Evolutionary conservation across 1,140 invertebrate genomes (phyloP).

Genomic region (Bradysia coprophila): DNA sequence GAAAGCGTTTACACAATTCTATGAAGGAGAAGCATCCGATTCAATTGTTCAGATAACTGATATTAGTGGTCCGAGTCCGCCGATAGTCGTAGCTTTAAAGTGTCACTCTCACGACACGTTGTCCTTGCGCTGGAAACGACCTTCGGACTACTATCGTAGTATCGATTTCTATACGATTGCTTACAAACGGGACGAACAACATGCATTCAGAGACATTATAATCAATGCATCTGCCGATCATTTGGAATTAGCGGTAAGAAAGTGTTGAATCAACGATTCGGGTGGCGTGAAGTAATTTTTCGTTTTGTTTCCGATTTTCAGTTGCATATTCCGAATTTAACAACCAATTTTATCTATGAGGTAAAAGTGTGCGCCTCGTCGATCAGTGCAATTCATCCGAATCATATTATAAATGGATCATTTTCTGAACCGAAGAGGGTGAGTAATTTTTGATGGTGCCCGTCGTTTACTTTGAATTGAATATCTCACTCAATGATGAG

Average conservation of each 20-base stretch:
- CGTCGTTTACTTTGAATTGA: no score
- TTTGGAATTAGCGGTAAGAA: slow-evolving; percentile 36
- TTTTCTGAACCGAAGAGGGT: slow-evolving; percentile 42
- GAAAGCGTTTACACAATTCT: slow-evolving; percentile 51
- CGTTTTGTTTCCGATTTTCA: slow-evolving; percentile 23
- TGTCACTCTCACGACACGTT: slow-evolving; percentile 59
- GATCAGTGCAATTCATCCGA: slow-evolving; percentile 39
- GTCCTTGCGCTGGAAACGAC: slow-evolving; percentile 63
- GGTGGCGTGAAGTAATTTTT: background rate
- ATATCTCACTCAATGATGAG: no score
- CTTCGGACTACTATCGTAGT: slow-evolving; percentile 47
- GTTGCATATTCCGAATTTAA: slow-evolving; percentile 54
- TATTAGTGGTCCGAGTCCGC: slow-evolving; percentile 58
- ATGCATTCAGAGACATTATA: slow-evolving; percentile 39
- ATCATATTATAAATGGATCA: slow-evolving; percentile 42
- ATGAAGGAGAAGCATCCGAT: slow-evolving; percentile 55
- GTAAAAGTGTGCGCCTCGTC: slow-evolving; percentile 52
- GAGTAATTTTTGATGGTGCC: no score
- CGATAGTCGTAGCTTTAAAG: slow-evolving; percentile 60
- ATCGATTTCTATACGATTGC: slow-evolving; percentile 67
- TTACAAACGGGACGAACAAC: slow-evolving; percentile 35
- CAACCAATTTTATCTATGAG: slow-evolving; percentile 53
- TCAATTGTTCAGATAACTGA: slow-evolving; percentile 56
- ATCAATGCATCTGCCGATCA: slow-evolving; percentile 35
- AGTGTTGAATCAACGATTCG: slow-evolving; percentile 7